phyloP scores from a whole-genome alignment of 2,888 invertebrate species.

The Drosophila putrida region DNA sequence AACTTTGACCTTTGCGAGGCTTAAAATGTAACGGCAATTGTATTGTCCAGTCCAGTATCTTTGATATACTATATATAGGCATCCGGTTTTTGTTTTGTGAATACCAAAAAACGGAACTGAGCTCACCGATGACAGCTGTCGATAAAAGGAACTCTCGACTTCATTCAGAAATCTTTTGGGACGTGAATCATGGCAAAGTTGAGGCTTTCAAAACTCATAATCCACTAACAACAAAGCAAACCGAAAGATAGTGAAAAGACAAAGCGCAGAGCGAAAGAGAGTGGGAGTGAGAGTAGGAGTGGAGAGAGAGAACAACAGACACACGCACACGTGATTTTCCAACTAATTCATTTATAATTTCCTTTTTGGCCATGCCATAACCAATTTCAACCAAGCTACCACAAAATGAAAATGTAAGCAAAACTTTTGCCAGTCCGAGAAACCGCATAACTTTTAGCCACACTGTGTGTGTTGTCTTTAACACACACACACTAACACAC shows the following conservation, averaged over 20 bases:
- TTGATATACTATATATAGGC: constrained; percentile 32
- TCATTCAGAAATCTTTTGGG: constrained; percentile 18
- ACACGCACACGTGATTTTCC: constrained; percentile 52
- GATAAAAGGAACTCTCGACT: constrained; percentile 42
- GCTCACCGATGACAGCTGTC: constrained; percentile 47
- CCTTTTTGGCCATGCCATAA: constrained; percentile 62
- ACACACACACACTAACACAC: constrained; percentile 7
- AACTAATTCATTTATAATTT: constrained; percentile 73
- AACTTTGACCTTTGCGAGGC: constrained; percentile 24
- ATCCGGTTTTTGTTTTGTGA: constrained; percentile 30
- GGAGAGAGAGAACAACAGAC: background rate
- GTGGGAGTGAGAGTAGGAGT: background rate
- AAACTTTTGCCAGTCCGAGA: constrained; percentile 52
- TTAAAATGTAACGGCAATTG: constrained; percentile 2
- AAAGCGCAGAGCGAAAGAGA: background rate
- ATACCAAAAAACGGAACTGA: constrained; percentile 14
- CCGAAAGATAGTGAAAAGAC: constrained; percentile 4
- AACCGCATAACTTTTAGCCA: constrained; percentile 32
- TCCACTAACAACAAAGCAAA: constrained; percentile 35
- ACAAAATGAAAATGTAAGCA: constrained; percentile 64
- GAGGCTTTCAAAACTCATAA: constrained; percentile 42
- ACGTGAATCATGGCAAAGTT: constrained; percentile 35
- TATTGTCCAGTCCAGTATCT: constrained; percentile 22
- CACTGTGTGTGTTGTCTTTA: constrained; percentile 1
- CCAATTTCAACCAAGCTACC: constrained; percentile 45